These are phyloP conservation scores for Pseudochirops cupreus DNA, from an alignment of 2,797 vertebrate species.

Conservation along the genomic window DNA sequence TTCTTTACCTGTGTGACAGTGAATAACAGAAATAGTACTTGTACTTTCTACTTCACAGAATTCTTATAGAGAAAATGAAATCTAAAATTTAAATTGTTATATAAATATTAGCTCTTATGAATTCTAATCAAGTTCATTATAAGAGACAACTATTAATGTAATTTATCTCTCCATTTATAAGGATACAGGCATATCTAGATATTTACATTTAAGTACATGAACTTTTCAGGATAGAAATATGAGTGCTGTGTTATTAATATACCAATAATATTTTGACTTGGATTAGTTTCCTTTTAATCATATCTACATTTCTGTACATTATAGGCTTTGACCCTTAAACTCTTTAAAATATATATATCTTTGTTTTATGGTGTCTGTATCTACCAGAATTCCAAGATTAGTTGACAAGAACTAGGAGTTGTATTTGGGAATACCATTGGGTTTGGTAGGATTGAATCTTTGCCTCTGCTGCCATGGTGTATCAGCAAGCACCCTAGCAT, in stretches of 20 bases:
- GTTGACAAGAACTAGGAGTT: conserved; percentile 20
- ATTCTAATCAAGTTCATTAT: conserved; percentile 5
- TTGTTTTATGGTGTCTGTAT: background rate
- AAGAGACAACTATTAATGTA: background rate
- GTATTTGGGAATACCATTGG: background rate
- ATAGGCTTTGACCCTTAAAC: background rate
- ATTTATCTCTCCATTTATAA: background rate
- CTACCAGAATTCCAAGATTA: background rate
- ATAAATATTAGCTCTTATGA: background rate
- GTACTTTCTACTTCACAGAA: background rate
- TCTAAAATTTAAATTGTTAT: background rate
- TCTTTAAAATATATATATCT: background rate
- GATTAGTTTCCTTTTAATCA: background rate
- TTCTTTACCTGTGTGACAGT: background rate
- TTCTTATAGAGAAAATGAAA: background rate
- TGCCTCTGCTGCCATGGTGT: background rate
- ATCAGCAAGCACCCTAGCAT: no score
- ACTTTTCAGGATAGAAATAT: background rate
- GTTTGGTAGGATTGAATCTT: conserved; percentile 26
- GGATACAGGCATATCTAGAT: background rate
- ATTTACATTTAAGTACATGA: background rate
- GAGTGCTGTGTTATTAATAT: background rate
- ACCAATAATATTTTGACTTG: background rate
- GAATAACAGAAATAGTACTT: background rate
- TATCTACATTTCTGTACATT: background rate